Conservation (phyloP, 53 echinoderm and acorn worm species). For the Holothuria leucospilota region DNA sequence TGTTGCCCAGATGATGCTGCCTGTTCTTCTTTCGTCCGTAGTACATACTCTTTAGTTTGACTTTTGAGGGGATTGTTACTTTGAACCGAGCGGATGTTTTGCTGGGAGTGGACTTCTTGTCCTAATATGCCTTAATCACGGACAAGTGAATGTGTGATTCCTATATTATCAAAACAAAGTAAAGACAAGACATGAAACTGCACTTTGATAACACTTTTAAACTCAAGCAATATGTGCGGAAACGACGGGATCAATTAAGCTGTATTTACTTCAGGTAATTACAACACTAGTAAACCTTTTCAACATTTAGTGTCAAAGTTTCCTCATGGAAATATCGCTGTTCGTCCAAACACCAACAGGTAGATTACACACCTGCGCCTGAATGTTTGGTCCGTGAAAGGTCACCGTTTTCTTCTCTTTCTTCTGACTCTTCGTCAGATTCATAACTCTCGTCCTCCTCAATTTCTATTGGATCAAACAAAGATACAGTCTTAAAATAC, state of each 20-base stretch:
- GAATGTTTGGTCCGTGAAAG: background rate
- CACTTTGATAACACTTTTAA: too few relatives aligned
- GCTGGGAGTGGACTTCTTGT: background rate
- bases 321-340: too few relatives aligned
- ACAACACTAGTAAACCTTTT: too few relatives aligned
- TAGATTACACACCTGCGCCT: background rate
- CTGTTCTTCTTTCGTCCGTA: constrained; percentile 46
- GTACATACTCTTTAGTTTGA: too few relatives aligned
- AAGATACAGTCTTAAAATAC: background rate
- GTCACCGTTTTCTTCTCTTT: background rate
- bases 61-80: constrained; percentile 17
- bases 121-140: background rate
- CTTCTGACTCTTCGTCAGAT: background rate
- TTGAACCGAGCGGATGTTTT: background rate
- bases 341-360: too few relatives aligned
- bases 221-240: too few relatives aligned
- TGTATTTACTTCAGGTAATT: too few relatives aligned
- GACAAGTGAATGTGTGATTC: background rate
- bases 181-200: background rate
- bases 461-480: constrained; percentile 4
- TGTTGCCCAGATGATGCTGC: constrained; percentile 43
- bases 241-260: too few relatives aligned
- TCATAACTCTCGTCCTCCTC: background rate
- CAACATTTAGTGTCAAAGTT: too few relatives aligned
- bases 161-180: background rate